phyloP scores from a whole-genome alignment of 2,113 vertebrate species.

The Morone saxatilis region DNA sequence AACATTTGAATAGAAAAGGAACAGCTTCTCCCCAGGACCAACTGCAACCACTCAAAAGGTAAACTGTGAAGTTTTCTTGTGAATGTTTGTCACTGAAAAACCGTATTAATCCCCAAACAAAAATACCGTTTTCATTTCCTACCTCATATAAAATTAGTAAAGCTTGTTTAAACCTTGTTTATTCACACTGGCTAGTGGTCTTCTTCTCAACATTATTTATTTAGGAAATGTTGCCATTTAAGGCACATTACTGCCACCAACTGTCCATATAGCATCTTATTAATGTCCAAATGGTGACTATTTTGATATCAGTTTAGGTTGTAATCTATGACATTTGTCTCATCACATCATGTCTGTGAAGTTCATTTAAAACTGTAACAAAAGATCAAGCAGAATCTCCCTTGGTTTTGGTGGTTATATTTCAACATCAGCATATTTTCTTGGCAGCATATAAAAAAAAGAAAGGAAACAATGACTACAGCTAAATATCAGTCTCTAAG shows the following conservation, averaged over 20 bases:
- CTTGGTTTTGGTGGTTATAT: constrained; percentile 85
- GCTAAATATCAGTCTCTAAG: constrained; percentile 80
- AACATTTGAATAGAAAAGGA: not conserved
- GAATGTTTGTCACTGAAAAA: not conserved
- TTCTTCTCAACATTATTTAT: not conserved
- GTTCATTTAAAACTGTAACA: constrained; percentile 15
- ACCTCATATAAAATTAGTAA: not conserved
- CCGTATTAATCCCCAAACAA: not conserved
- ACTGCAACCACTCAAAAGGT: not conserved
- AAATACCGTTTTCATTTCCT: not conserved
- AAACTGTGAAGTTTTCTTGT: not conserved
- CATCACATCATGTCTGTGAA: not conserved
- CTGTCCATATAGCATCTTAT: constrained; percentile 12
- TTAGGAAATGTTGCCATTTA: constrained; percentile 9
- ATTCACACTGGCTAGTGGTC: not conserved
- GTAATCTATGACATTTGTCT: not conserved
- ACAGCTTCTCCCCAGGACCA: not conserved
- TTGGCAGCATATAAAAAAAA: constrained; percentile 87
- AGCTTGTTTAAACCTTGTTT: not conserved
- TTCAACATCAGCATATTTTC: constrained; percentile 86
- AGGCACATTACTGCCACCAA: constrained; percentile 54
- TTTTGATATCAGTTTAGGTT: not conserved
- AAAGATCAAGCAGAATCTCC: constrained; percentile 69
- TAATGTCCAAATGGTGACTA: not conserved
- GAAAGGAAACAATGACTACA: constrained; percentile 79